Percentiles rank a stretch among this genome's conserved stretches.
Evolutionary conservation across 1,140 invertebrate genomes (phyloP).

Genomic region (Macrostomum lignano): DNA sequence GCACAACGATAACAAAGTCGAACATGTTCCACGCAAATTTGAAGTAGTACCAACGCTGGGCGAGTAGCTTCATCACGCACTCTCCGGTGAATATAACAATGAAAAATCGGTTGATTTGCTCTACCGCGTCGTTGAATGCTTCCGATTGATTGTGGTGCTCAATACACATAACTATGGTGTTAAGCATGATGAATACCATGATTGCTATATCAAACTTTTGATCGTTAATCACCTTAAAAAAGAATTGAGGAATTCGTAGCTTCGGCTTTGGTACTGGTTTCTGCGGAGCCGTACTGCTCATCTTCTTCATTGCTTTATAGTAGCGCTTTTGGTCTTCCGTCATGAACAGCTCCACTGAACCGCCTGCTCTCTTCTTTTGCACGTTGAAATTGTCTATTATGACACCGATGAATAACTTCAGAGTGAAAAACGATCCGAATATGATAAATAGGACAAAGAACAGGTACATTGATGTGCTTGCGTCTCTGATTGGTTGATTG

Average conservation of each 20-base stretch:
- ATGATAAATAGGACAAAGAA: slow-evolving; percentile 95
- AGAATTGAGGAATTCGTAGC: slow-evolving; percentile 47
- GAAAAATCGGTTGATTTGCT: slow-evolving; percentile 77
- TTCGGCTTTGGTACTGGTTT: slow-evolving; percentile 81
- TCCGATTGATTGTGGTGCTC: slow-evolving; percentile 68
- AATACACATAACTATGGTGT: slow-evolving; percentile 92
- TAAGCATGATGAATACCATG: slow-evolving; percentile 89
- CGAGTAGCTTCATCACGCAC: slow-evolving; percentile 85
- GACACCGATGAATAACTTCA: slow-evolving; percentile 87
- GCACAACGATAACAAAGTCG: slow-evolving; percentile 90
- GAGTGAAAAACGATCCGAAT: slow-evolving; percentile 81
- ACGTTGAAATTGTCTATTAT: slow-evolving; percentile 97
- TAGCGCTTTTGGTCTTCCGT: slow-evolving; percentile 99
- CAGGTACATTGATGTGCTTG: slow-evolving; percentile 79
- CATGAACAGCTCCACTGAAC: slow-evolving; percentile 96
- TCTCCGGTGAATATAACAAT: slow-evolving; percentile 89
- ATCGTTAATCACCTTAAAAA: slow-evolving; percentile 83
- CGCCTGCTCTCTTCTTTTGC: slow-evolving; percentile 91
- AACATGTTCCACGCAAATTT: slow-evolving; percentile 97
- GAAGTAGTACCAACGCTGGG: slow-evolving; percentile 83
- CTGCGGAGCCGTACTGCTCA: slow-evolving; percentile 83
- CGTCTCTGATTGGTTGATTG: slow-evolving; percentile 66
- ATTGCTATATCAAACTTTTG: slow-evolving; percentile 98
- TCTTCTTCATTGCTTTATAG: slow-evolving; percentile 98
- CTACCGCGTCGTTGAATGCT: slow-evolving; percentile 44